Conservation (phyloP, 1,140 invertebrate species). For the Meteorus sp. region DNA sequence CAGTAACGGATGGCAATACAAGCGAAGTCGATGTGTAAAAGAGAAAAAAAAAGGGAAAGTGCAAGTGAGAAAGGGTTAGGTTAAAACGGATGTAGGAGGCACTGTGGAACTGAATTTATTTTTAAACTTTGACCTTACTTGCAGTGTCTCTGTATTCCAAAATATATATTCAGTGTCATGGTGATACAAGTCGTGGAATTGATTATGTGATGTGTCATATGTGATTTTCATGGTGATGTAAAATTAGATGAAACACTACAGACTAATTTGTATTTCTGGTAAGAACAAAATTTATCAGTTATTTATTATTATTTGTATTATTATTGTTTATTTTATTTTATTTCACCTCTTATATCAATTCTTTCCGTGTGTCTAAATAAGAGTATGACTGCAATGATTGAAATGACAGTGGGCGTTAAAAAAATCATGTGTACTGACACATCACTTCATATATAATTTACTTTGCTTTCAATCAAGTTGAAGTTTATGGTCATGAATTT, state of each 20-base stretch:
- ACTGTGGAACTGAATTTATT: conserved; percentile 3
- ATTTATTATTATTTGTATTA: too few relatives aligned
- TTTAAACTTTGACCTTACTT: conserved; percentile 10
- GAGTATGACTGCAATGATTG: too few relatives aligned
- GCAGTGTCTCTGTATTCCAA: conserved; percentile 18
- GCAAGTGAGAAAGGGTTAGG: background rate
- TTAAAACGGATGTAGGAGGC: background rate
- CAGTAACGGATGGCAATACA: too few relatives aligned
- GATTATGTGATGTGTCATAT: background rate
- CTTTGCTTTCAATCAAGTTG: conserved; percentile 5
- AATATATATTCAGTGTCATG: conserved; percentile 7
- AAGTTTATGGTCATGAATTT: background rate
- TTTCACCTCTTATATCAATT: too few relatives aligned
- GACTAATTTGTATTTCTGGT: too few relatives aligned
- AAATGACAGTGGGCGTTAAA: too few relatives aligned
- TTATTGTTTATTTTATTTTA: too few relatives aligned
- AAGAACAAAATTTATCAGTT: too few relatives aligned
- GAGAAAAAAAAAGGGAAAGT: background rate
- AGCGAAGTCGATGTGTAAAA: background rate
- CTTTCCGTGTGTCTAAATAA: too few relatives aligned
- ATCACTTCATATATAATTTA: background rate
- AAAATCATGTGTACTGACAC: background rate
- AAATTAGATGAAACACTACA: too few relatives aligned
- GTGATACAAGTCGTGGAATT: background rate
- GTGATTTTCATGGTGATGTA: too few relatives aligned